Evolutionary conservation across 2,113 vertebrate genomes (phyloP).

Genomic region (Chaetodon auriga): DNA sequence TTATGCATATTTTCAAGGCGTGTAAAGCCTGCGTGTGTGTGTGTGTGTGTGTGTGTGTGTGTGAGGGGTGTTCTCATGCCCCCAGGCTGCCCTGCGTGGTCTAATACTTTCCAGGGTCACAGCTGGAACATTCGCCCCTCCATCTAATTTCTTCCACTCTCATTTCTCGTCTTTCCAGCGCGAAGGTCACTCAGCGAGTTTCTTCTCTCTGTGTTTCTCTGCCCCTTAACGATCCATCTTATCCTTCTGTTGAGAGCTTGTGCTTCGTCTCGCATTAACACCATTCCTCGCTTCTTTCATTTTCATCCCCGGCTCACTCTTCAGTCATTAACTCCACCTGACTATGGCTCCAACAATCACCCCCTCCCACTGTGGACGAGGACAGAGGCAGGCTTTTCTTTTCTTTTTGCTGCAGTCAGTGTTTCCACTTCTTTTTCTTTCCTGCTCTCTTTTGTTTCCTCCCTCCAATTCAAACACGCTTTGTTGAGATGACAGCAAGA

Average conservation of each 20-base stretch:
- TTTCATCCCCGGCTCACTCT: conserved; percentile 10
- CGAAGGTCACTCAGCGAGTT: conserved; percentile 21
- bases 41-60: conserved; percentile 27
- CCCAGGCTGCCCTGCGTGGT: conserved; percentile 52
- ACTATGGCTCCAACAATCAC: not conserved
- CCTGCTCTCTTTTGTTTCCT: conserved; percentile 17
- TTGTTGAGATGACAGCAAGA: conserved; percentile 10
- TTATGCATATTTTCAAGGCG: conserved; percentile 44
- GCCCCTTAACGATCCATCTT: not conserved
- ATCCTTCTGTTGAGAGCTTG: conserved; percentile 17
- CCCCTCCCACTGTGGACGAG: not conserved
- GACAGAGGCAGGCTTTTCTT: not conserved
- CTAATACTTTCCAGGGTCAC: conserved; percentile 66
- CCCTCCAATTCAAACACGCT: conserved; percentile 10
- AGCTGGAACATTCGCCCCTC: conserved; percentile 55
- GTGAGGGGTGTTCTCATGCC: conserved; percentile 56
- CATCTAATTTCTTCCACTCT: conserved; percentile 51
- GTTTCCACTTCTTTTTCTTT: not conserved
- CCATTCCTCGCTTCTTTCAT: not conserved
- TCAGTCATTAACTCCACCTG: conserved; percentile 1
- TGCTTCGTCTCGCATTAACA: not conserved
- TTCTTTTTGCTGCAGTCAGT: conserved; percentile 4
- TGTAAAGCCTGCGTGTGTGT: conserved; percentile 13
- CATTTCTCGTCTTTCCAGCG: conserved; percentile 32
- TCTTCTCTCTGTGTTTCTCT: conserved; percentile 4